These are phyloP conservation scores for Chaetogeoica ovagalla DNA, from an alignment of 2,888 invertebrate species.

Conservation along the genomic window DNA sequence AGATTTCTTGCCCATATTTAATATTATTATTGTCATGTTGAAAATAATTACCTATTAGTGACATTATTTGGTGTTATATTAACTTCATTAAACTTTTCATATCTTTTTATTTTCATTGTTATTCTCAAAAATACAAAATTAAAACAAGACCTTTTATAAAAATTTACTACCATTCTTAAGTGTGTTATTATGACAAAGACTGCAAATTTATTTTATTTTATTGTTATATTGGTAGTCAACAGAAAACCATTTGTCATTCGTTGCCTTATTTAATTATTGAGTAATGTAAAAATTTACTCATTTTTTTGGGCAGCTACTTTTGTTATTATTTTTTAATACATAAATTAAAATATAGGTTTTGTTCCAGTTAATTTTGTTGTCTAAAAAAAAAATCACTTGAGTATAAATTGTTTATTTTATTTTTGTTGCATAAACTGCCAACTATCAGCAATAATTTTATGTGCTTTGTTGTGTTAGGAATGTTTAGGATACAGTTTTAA, in stretches of 20 bases:
- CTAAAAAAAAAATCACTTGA: constrained; percentile 10
- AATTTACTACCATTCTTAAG: constrained; percentile 15
- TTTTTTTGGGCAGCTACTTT: constrained; percentile 38
- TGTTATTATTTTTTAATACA: constrained; percentile 26
- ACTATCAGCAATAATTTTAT: constrained; percentile 35
- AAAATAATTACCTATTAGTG: background rate
- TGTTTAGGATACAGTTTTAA: background rate
- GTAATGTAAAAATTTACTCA: constrained; percentile 37
- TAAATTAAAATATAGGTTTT: constrained; percentile 10
- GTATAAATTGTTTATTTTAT: constrained; percentile 29
- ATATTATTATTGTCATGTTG: background rate
- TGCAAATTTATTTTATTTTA: constrained; percentile 39
- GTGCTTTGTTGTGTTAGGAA: constrained; percentile 19
- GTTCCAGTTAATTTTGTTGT: constrained; percentile 13
- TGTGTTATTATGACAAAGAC: constrained; percentile 40
- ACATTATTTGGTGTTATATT: background rate
- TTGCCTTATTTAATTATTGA: constrained; percentile 28
- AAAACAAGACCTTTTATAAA: constrained; percentile 3
- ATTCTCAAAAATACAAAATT: constrained; percentile 1
- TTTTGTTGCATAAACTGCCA: constrained; percentile 43
- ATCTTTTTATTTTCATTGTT: constrained; percentile 11
- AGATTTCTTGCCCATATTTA: background rate
- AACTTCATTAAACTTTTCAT: constrained; percentile 15
- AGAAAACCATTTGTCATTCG: constrained; percentile 3
- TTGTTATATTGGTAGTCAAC: constrained; percentile 23